phyloP scores from a whole-genome alignment of 2,113 vertebrate species.

The Clinocottus analis region DNA sequence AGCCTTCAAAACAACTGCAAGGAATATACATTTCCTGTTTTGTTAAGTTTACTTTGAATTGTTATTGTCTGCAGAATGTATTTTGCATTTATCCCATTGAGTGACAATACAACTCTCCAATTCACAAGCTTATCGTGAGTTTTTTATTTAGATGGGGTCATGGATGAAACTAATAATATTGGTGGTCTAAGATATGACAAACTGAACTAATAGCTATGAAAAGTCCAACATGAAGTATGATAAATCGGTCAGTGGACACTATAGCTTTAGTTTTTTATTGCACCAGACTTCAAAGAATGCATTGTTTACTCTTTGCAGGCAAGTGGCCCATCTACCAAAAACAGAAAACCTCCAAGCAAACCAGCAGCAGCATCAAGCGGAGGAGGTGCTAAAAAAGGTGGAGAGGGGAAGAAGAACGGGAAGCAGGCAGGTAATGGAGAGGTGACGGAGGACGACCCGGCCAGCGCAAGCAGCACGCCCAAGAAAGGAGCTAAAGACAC shows the following conservation, averaged over 20 bases:
- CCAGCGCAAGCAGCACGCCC: slow-evolving; percentile 87
- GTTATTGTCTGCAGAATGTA: slow-evolving; percentile 27
- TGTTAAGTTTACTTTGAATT: slow-evolving; percentile 14
- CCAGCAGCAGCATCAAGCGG: slow-evolving; percentile 57
- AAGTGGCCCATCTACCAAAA: slow-evolving; percentile 93
- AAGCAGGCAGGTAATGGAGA: slow-evolving; percentile 87
- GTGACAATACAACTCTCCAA: slow-evolving; percentile 30
- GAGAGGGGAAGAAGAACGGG: slow-evolving; percentile 89
- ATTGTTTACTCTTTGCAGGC: slow-evolving; percentile 84
- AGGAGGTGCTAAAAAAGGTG: slow-evolving; percentile 84
- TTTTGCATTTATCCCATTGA: slow-evolving; percentile 22
- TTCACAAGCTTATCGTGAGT: slow-evolving; percentile 14
- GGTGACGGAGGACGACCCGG: slow-evolving; percentile 89
- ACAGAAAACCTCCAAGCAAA: slow-evolving; percentile 90
- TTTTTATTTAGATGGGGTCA: slow-evolving; percentile 11
- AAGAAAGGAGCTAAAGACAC: slow-evolving; percentile 91
- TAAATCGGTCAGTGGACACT: not conserved
- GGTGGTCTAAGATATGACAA: slow-evolving; percentile 8
- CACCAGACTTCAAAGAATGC: not conserved
- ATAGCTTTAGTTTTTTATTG: not conserved
- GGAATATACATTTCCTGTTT: slow-evolving; percentile 15
- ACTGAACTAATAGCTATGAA: slow-evolving; percentile 14
- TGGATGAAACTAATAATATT: not conserved
- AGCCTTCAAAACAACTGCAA: slow-evolving; percentile 3
- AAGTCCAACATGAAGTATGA: not conserved